These are phyloP conservation scores for Acanthurus lineatus DNA, from an alignment of 2,797 vertebrate genomes.

Conservation along the genomic window DNA sequence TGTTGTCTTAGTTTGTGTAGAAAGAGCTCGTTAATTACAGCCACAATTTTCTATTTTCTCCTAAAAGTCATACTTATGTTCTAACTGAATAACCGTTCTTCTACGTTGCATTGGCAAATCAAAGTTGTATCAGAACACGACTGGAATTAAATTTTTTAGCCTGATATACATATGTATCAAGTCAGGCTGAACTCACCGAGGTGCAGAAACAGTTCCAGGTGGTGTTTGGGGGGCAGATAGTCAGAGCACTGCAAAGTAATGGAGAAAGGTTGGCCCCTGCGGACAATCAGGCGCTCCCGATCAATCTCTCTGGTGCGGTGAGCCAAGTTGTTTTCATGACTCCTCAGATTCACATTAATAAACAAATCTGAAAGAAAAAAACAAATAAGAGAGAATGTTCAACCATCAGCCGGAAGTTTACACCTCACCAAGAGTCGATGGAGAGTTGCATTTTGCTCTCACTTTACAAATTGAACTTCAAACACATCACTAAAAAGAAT, in stretches of 20 bases:
- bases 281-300: slow-evolving; percentile 80
- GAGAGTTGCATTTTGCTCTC: no score
- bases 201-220: slow-evolving; percentile 80
- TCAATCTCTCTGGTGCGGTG: slow-evolving; percentile 86
- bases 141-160: background rate
- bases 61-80: background rate
- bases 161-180: background rate
- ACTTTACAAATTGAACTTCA: no score
- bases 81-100: no score
- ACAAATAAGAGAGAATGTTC: background rate
- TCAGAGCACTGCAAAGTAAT: slow-evolving; percentile 71
- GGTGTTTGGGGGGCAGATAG: slow-evolving; percentile 50
- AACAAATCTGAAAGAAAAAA: slow-evolving; percentile 63
- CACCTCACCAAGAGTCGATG: background rate
- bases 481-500: background rate
- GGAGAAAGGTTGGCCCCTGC: slow-evolving; percentile 84
- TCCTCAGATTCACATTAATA: slow-evolving; percentile 76
- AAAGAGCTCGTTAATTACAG: background rate
- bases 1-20: background rate
- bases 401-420: background rate
- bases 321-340: slow-evolving; percentile 79
- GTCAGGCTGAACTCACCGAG: slow-evolving; percentile 77
- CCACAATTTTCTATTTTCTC: background rate
- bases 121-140: no score
- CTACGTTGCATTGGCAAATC: no score